Base-by-base conservation (phyloP, 2,113 vertebrate species). In the Hydropotes inermis region DNA sequence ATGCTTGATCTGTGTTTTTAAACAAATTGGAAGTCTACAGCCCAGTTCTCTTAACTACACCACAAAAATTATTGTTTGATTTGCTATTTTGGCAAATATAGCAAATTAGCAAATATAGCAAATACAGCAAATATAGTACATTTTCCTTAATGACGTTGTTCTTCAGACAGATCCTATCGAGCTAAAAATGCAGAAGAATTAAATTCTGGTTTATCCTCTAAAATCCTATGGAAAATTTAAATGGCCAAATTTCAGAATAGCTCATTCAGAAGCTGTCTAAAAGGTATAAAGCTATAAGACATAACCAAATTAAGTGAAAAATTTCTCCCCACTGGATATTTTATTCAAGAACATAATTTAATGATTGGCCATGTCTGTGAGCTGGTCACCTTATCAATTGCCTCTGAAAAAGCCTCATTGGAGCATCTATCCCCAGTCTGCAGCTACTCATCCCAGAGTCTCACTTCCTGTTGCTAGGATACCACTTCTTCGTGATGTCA, bases 401-500 rank as follows among this genome's bases (percentile, higher is more conserved):
- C 47, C 36, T 95, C 79, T 39, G 50, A 50, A 64, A 89, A 57
- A 55, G 55, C 43, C 23, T 47, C 54, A n/a, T 36, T 89, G 57
- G 74, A 87, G 33, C 50, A 11, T 92, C 30, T 89, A 27, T n/a
- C 61, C 47, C 85, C 36, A 58, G 52, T 84, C 95, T 89, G 45
- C 21, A 60, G 76, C 93, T 57, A 28, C n/a, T 91, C 78, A 84
- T 15, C 12, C 61, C 47, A 85, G 27, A 96, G 91, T 92, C 89
- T 94, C 28, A 70, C 28, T 91, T 94, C 83, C 67, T 88, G 96
- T 98, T 98, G 97, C 97, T 97, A 98, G 92, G 96, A 94, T 96
- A 98, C 96, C 74, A 87, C 19, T 27, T 94, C 60, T 16, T 52
- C 10, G 21, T 84, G 36, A 60, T 88, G 54, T 89, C 43, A 58